Percentiles rank a stretch among this genome's conserved stretches.
Conservation (phyloP, 2,888 invertebrate species). For the Mesorhabditis spiculigera region DNA sequence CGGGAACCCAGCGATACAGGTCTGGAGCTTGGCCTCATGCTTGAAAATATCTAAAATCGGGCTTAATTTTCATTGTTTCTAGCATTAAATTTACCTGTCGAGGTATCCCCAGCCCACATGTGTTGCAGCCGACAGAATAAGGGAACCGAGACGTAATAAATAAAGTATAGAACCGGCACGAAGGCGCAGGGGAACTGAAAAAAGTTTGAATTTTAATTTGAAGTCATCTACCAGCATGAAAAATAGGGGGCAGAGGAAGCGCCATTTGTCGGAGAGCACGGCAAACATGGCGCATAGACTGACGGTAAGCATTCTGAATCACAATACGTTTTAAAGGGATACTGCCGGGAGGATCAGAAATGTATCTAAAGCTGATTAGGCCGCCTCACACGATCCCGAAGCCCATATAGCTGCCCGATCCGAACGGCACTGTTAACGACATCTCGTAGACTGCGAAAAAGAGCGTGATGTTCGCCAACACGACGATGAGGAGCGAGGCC, state of each 20-base stretch:
- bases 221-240: not conserved
- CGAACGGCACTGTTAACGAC: not conserved
- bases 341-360: not conserved
- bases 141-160: slow-evolving; percentile 3
- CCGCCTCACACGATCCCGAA: not conserved
- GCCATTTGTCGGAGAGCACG: not conserved
- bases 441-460: not conserved
- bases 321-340: not conserved
- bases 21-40: not conserved
- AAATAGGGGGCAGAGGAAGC: not conserved
- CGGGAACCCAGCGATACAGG: not conserved
- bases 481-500: not conserved
- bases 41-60: not conserved
- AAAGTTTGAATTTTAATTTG: not conserved
- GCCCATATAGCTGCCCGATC: not conserved
- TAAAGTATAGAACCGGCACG: not conserved
- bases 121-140: not conserved
- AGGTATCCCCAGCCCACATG: no score
- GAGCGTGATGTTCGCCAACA: not conserved
- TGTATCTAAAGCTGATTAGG: not conserved
- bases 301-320: not conserved
- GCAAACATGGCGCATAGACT: not conserved
- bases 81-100: not conserved
- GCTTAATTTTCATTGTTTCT: not conserved
- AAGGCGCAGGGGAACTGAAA: not conserved